Percentiles rank a stretch among this genome's conserved stretches.
Evolutionary conservation across 2,113 vertebrate genomes (phyloP).

Genomic region (Pholis gunnellus): DNA sequence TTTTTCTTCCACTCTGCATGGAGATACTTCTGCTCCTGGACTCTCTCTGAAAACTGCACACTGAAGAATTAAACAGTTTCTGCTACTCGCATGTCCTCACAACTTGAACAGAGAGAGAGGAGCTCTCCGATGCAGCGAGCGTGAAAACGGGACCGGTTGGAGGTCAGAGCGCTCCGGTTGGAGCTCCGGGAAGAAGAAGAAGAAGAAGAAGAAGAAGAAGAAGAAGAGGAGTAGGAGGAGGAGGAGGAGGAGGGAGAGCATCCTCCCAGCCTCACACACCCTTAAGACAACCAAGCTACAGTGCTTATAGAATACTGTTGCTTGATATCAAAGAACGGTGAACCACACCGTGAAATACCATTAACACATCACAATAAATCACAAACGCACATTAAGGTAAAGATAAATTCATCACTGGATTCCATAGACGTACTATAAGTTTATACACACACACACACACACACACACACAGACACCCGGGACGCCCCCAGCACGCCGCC

Average conservation of each 20-base stretch:
- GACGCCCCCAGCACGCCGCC: constrained; percentile 31
- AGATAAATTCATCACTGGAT: neutral
- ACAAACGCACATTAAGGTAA: neutral
- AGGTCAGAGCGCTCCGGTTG: constrained; percentile 54
- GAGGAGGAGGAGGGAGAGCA: constrained; percentile 61
- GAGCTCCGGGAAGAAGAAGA: constrained; percentile 55
- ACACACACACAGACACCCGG: constrained; percentile 15
- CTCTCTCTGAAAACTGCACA: neutral
- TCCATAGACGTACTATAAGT: neutral
- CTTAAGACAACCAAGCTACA: neutral
- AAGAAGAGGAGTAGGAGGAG: constrained; percentile 56
- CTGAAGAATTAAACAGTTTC: neutral
- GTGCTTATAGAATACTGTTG: neutral
- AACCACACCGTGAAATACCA: constrained; percentile 8
- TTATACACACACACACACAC: neutral
- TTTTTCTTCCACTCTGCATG: constrained; percentile 10
- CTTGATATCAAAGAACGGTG: neutral
- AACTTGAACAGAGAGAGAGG: neutral
- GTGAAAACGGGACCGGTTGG: constrained; percentile 30
- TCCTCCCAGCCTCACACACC: constrained; percentile 53
- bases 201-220: constrained; percentile 19
- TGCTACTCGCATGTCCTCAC: neutral
- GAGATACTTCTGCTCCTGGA: constrained; percentile 31
- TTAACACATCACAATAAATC: neutral
- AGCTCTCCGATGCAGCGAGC: neutral